Conservation (phyloP, 1,140 invertebrate species). For the Stegodyphus dumicola region DNA sequence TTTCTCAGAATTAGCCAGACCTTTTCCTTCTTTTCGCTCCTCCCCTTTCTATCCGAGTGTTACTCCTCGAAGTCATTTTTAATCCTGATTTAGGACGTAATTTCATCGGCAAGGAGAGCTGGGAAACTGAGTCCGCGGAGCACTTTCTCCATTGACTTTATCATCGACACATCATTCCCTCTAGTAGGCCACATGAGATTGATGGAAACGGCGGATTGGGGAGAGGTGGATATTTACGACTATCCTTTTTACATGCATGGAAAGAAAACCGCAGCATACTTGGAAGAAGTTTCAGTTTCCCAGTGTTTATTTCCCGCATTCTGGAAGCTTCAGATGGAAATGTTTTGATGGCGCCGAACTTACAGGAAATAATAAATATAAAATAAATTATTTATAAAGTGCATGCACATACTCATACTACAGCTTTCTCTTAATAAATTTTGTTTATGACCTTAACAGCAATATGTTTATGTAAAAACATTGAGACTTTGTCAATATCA, state of each 20-base stretch:
- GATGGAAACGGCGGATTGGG: slow-evolving; percentile 28
- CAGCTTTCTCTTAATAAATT: no score
- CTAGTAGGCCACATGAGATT: slow-evolving; percentile 15
- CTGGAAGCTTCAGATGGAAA: no score
- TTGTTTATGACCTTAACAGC: no score
- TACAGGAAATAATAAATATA: no score
- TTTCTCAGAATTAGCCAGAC: slow-evolving; percentile 52
- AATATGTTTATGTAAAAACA: no score
- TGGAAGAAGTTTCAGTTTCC: no score
- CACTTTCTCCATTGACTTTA: slow-evolving; percentile 47
- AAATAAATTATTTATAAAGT: no score
- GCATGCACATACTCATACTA: no score
- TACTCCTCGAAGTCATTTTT: slow-evolving; percentile 56
- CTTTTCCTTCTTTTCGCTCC: slow-evolving; percentile 24
- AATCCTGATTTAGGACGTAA: slow-evolving; percentile 58
- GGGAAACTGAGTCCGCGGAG: slow-evolving; percentile 9
- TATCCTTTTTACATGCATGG: neutral
- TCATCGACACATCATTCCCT: slow-evolving; percentile 49
- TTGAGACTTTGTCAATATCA: no score
- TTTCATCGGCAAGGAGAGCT: slow-evolving; percentile 39
- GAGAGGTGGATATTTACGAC: slow-evolving; percentile 4
- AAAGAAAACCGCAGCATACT: no score
- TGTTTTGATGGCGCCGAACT: no score
- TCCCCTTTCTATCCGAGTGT: slow-evolving; percentile 27
- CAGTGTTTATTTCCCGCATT: no score